Conservation (phyloP, 2,113 vertebrate species). For the Illadopsis cleaveri region DNA sequence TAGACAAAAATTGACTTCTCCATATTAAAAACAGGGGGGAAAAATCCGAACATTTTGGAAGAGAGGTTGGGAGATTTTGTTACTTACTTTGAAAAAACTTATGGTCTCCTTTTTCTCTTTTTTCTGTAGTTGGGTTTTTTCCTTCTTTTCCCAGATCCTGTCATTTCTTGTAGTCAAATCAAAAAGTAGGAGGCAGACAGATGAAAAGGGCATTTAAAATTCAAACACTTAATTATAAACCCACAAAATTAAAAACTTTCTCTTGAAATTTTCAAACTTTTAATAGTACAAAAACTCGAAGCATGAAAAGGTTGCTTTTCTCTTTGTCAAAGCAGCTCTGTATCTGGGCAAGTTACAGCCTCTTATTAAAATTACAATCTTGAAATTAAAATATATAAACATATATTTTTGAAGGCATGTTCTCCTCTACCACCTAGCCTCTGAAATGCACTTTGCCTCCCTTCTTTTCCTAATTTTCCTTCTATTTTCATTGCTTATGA, state of each 20-base stretch:
- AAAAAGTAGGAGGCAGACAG: neutral
- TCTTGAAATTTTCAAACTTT: neutral
- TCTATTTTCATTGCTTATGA: neutral
- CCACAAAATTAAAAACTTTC: neutral
- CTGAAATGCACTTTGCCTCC: neutral
- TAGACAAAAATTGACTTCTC: neutral
- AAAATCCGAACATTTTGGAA: neutral
- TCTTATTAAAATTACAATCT: neutral
- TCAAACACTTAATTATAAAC: neutral
- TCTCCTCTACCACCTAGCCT: neutral
- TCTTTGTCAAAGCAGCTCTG: neutral
- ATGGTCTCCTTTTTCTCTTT: neutral
- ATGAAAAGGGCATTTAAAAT: neutral
- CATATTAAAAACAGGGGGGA: neutral
- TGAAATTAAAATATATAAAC: neutral
- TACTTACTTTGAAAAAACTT: neutral
- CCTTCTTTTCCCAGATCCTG: neutral
- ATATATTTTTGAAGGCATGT: neutral
- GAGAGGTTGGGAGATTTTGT: neutral
- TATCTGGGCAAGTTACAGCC: neutral
- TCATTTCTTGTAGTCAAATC: neutral
- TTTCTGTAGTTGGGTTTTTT: neutral
- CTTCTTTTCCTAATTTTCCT: neutral
- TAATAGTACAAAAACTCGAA: neutral
- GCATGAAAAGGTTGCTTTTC: neutral